Conservation (phyloP, 2,888 invertebrate species). For the Margaritifera margaritifera region DNA sequence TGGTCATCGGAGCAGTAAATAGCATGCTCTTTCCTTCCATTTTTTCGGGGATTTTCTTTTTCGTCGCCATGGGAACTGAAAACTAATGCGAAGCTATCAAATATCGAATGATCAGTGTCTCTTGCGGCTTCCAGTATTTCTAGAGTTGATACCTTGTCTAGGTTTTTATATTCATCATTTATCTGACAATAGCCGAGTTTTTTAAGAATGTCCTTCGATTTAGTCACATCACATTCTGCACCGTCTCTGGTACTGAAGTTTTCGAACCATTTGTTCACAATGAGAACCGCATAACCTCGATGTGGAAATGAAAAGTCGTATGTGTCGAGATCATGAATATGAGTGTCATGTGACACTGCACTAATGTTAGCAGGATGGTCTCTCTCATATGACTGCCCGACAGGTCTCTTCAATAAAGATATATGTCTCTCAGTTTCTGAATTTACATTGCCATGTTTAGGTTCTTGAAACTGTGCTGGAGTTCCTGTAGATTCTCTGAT, state of each 20-base stretch:
- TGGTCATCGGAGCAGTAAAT: slow-evolving; percentile 12
- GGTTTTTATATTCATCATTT: slow-evolving; percentile 5
- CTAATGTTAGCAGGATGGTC: no score
- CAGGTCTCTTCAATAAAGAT: no score
- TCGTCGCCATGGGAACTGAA: slow-evolving; percentile 18
- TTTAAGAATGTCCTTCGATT: slow-evolving; percentile 6
- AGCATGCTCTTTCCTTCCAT: slow-evolving; percentile 7
- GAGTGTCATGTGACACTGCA: no score
- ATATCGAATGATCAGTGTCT: slow-evolving; percentile 7
- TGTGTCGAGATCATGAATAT: no score
- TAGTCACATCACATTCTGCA: slow-evolving; percentile 2
- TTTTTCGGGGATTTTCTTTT: slow-evolving; percentile 3
- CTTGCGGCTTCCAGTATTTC: not conserved
- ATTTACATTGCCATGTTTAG: no score
- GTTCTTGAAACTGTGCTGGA: no score
- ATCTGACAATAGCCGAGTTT: slow-evolving; percentile 7
- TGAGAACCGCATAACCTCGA: slow-evolving; percentile 11
- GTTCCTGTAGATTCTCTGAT: no score
- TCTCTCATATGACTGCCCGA: no score
- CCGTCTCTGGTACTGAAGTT: slow-evolving; percentile 1
- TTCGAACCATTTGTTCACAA: slow-evolving; percentile 9
- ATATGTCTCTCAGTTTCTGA: no score
- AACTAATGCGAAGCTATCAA: slow-evolving; percentile 11
- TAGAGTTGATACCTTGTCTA: not conserved
- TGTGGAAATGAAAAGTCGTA: not conserved